Percentiles rank a stretch among this genome's conserved stretches.
phyloP scores from a whole-genome alignment of 2,113 vertebrate genomes.

The Chaetodon trifascialis region DNA sequence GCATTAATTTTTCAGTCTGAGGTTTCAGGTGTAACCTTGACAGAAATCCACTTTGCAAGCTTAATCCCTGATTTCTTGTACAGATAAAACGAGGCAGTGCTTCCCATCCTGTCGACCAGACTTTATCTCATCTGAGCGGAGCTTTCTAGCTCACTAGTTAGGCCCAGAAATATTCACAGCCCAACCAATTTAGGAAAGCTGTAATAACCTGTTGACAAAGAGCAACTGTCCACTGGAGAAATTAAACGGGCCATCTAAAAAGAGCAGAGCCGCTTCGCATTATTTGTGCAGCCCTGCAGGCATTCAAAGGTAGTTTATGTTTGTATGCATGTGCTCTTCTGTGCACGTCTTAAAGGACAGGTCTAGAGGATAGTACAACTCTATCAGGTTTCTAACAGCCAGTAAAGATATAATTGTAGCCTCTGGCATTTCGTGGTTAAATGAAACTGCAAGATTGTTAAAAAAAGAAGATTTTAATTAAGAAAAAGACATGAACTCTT shows the following conservation, averaged over 20 bases:
- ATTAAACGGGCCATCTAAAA: constrained; percentile 61
- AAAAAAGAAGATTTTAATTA: constrained; percentile 31
- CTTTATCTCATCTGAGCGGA: constrained; percentile 49
- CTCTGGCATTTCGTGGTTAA: not conserved
- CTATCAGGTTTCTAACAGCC: not conserved
- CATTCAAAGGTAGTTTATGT: constrained; percentile 15
- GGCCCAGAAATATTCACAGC: constrained; percentile 55
- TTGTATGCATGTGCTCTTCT: not conserved
- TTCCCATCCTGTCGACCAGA: constrained; percentile 2
- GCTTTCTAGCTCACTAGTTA: constrained; percentile 51
- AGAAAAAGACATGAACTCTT: constrained; percentile 10
- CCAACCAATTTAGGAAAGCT: constrained; percentile 59
- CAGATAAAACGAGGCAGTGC: constrained; percentile 24
- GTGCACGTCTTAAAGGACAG: not conserved
- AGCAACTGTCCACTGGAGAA: constrained; percentile 58
- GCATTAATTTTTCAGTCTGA: not conserved
- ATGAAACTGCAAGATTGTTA: constrained; percentile 1
- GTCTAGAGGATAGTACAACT: not conserved
- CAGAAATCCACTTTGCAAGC: constrained; percentile 34
- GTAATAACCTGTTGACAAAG: constrained; percentile 76
- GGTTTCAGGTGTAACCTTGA: constrained; percentile 7
- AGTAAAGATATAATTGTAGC: not conserved
- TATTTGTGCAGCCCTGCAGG: constrained; percentile 49
- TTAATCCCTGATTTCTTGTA: constrained; percentile 12
- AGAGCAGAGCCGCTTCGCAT: constrained; percentile 58